Evolutionary conservation across 2,113 vertebrate species (phyloP).

Genomic region (Oryctolagus cuniculus): mOryCun1.1 NC_091433.1:112156501-112157000

Average conservation of each 20-base stretch:
- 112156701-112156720: slow-evolving; percentile 20
- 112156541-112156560: not conserved
- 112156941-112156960: not conserved
- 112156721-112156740: not conserved
- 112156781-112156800: not conserved
- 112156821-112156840: slow-evolving; percentile 22
- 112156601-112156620: not conserved
- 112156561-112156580: rapidly evolving
- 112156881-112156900: not conserved
- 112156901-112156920: not conserved
- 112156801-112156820: not conserved
- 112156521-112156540: rapidly evolving
- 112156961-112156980: not conserved
- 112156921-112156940: not conserved
- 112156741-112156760: not conserved
- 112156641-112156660: not conserved
- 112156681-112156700: not conserved
- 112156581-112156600: not conserved
- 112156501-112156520: rapidly evolving
- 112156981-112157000: not conserved
- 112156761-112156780: not conserved
- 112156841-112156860: not conserved
- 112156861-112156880: not conserved
- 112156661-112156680: not conserved
- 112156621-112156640: not conserved